Evolutionary conservation across 2,113 vertebrate species (phyloP), one percentile per base, ranked within the genome.

Genomic region (Laticauda colubrina): DNA sequence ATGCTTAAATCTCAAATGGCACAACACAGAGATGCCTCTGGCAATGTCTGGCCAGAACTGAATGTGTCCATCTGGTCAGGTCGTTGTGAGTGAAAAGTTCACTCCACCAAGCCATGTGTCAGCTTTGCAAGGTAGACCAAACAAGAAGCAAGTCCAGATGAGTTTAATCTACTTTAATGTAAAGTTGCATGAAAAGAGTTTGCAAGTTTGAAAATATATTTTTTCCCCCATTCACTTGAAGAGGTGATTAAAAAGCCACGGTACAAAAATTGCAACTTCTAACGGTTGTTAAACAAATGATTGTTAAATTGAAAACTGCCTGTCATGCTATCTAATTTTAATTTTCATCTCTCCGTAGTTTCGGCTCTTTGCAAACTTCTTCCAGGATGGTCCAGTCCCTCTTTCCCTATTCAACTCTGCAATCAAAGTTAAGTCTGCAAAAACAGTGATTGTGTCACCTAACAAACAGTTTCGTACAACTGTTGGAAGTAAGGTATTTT

Each of bases 401-500:
- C 0, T 93, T 91, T 93, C 97, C 89, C 96, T 89, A 10, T 97
- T 96, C 61, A 96, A 95, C 86, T 97, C 97, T 88, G 57, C 94
- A 3, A 97, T 99, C 94, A 98, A 97, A 89, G 97, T 99, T 88
- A 98, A 98, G 95, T 97, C 99, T 39, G 98, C 99, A 89, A 98
- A 98, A 69, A 98, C 98, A 14, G 96, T 96, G 92, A 94, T 98
- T 91, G 99, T 98, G 95, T 93, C 98, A 0, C 96, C 97, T 94
- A 99, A 98, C 96, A 99, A 98, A 95, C 98, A 99, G 86, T 98
- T 99, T 90, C 98, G 98, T 75, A 98, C 96, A 14, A 99, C 99
- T 0, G 99, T 99, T 48, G 99, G 99, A 96, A 98, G 96, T 96
- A 99, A 99, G 99, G 99, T 99, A 97, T 89, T 1, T 90, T 87